Conservation (phyloP, 1,140 invertebrate species). For the Trigoniulus corallinus region DNA sequence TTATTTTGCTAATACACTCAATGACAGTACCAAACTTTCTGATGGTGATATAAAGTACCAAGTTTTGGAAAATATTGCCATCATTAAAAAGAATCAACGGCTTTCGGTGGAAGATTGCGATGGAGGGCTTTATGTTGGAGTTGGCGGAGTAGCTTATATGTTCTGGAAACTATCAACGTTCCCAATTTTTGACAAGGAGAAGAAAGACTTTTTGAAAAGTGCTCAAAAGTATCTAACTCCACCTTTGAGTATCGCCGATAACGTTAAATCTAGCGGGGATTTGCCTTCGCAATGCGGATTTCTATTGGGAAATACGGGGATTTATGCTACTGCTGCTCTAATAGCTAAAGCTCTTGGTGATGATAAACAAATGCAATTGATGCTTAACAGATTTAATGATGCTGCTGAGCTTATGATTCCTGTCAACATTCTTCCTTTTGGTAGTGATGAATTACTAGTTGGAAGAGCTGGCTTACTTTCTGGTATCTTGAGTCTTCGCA, state of each 20-base stretch:
- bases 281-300: slow-evolving; percentile 22
- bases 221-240: slow-evolving; percentile 21
- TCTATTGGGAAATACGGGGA: slow-evolving; percentile 29
- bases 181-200: slow-evolving; percentile 17
- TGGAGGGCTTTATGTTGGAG: slow-evolving; percentile 32
- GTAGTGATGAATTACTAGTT: slow-evolving; percentile 67
- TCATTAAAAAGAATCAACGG: slow-evolving; percentile 15
- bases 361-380: not conserved
- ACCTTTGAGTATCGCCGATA: slow-evolving; percentile 12
- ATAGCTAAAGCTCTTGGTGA: slow-evolving; percentile 21
- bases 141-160: slow-evolving; percentile 31
- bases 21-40: too few species aligned
- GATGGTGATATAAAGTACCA: too few species aligned
- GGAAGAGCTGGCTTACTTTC: slow-evolving; percentile 61
- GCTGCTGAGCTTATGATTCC: slow-evolving; percentile 26
- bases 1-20: too few species aligned
- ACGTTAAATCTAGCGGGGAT: slow-evolving; percentile 6
- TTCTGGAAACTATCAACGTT: slow-evolving; percentile 24
- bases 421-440: slow-evolving; percentile 43
- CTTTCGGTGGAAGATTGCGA: slow-evolving; percentile 20
- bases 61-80: not conserved
- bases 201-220: slow-evolving; percentile 17
- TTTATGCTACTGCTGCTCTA: slow-evolving; percentile 25
- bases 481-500: slow-evolving; percentile 51
- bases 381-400: slow-evolving; percentile 17